Evolutionary conservation across 2,113 vertebrate species (phyloP).

Genomic region (Tringa solitaria): DNA sequence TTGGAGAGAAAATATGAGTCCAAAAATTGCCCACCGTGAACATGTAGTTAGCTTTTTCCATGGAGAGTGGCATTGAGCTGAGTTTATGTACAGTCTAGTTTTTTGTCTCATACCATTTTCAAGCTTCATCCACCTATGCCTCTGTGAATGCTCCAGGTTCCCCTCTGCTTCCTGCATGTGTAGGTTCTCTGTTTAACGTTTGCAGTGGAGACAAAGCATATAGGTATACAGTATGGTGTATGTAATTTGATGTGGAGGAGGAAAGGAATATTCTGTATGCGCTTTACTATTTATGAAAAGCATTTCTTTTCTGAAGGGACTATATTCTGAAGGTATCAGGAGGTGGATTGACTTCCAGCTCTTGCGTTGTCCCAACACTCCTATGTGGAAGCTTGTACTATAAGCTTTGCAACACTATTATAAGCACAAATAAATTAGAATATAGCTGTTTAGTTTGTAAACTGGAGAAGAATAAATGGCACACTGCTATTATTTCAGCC

Average conservation of each 20-base stretch:
- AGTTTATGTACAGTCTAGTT: not conserved
- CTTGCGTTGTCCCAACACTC: not conserved
- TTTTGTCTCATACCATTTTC: not conserved
- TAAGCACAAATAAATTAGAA: not conserved
- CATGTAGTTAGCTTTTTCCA: not conserved
- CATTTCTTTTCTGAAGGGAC: not conserved
- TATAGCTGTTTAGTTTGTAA: not conserved
- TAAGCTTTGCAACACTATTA: not conserved
- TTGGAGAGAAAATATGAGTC: not conserved
- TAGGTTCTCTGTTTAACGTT: not conserved
- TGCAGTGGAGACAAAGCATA: not conserved
- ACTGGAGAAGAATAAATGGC: not conserved
- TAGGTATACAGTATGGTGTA: not conserved
- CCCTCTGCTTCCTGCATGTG: not conserved
- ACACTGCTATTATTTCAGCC: not conserved
- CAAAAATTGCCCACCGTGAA: not conserved
- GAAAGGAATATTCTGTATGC: not conserved
- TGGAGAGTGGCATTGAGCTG: not conserved
- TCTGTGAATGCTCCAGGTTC: not conserved
- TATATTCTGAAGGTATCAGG: not conserved
- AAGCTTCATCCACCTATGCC: not conserved
- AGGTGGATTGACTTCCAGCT: not conserved
- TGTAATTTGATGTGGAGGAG: not conserved
- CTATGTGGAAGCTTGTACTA: accelerated
- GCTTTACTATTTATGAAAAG: not conserved